A percentile compares a stretch with the other conserved stretches of the same genome.
Conservation (phyloP, 2,113 vertebrate species). For the Brienomyrus longianalis region DNA sequence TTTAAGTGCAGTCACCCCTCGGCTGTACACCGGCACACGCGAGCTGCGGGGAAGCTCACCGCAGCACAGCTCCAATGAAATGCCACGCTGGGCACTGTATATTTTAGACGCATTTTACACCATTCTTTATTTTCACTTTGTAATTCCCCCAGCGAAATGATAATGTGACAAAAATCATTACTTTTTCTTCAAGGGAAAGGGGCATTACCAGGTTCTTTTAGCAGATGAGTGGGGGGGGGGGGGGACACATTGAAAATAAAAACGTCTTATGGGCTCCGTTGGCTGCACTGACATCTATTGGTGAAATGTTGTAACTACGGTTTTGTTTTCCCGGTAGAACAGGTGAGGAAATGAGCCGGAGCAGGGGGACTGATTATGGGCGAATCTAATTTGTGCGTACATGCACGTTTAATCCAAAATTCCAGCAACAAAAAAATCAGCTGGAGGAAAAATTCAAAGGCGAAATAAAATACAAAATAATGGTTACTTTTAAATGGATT, state of each 20-base stretch:
- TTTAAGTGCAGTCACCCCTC: slow-evolving; percentile 3
- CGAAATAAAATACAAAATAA: neutral
- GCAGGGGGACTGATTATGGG: neutral
- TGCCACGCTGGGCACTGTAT: neutral
- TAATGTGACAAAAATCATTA: slow-evolving; percentile 11
- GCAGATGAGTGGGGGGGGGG: neutral
- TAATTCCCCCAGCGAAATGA: slow-evolving; percentile 2
- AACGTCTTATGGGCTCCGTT: slow-evolving; percentile 41
- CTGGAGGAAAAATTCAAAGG: neutral
- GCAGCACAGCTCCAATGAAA: neutral
- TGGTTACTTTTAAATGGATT: neutral
- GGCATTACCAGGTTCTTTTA: neutral
- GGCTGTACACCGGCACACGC: neutral
- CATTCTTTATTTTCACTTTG: neutral
- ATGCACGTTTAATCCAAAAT: neutral
- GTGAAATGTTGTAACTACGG: slow-evolving; percentile 43
- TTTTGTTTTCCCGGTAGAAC: slow-evolving; percentile 28
- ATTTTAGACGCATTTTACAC: neutral
- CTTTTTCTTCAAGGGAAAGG: neutral
- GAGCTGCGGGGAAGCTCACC: neutral
- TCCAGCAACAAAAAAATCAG: neutral
- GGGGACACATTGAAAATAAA: neutral
- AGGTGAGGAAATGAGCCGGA: neutral
- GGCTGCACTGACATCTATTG: slow-evolving; percentile 59
- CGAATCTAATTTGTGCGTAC: neutral